Evolutionary conservation across 1,140 invertebrate genomes (phyloP).

Genomic region (Maconellicoccus hirsutus): DNA sequence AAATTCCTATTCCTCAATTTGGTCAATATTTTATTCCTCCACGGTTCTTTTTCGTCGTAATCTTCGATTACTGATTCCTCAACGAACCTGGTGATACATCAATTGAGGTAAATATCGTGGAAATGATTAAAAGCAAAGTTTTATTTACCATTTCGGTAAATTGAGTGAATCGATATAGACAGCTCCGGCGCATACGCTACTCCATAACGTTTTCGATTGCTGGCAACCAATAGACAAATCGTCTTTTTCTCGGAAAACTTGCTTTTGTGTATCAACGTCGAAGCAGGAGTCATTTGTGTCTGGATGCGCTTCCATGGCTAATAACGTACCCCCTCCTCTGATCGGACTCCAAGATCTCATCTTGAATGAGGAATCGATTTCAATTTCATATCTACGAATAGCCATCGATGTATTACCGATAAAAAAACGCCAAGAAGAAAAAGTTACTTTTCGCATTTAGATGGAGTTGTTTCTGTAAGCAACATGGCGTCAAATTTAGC

Average conservation of each 20-base stretch:
- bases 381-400: slow-evolving; percentile 23
- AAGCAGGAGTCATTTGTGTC: slow-evolving; percentile 51
- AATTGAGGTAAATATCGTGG: background rate
- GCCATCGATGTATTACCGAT: background rate
- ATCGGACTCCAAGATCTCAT: slow-evolving; percentile 65
- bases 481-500: background rate
- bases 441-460: background rate
- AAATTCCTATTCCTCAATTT: slow-evolving; percentile 48
- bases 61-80: background rate
- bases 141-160: slow-evolving; percentile 59
- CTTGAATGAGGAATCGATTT: slow-evolving; percentile 24
- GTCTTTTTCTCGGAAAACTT: slow-evolving; percentile 49
- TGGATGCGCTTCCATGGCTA: slow-evolving; percentile 64
- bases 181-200: slow-evolving; percentile 64
- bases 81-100: background rate
- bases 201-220: slow-evolving; percentile 41
- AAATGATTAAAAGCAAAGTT: slow-evolving; percentile 21
- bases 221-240: slow-evolving; percentile 34
- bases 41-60: slow-evolving; percentile 41
- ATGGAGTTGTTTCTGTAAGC: background rate
- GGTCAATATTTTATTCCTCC: slow-evolving; percentile 60
- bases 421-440: background rate
- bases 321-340: slow-evolving; percentile 63
- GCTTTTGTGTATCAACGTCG: slow-evolving; percentile 40
- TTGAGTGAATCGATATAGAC: slow-evolving; percentile 53